Evolutionary conservation across 2,113 vertebrate genomes (phyloP).

Genomic region (Ictalurus punctatus): DNA sequence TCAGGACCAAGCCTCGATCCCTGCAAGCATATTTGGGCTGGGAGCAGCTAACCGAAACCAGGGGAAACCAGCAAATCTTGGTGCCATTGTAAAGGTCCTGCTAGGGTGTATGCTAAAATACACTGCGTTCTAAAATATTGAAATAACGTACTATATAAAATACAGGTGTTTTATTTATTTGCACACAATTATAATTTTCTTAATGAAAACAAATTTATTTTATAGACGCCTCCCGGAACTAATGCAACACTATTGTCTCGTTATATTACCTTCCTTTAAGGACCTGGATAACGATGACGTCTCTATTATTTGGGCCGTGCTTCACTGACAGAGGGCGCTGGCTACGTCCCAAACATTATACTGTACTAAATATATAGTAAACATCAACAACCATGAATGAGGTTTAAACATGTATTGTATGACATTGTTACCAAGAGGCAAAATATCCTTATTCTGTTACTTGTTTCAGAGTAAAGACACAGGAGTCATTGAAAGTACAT

Average conservation of each 20-base stretch:
- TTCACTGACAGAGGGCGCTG: conserved; percentile 19
- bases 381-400: neutral
- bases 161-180: neutral
- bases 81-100: conserved; percentile 47
- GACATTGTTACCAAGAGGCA: neutral
- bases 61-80: conserved; percentile 47
- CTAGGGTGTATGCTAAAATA: neutral
- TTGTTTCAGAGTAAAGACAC: neutral
- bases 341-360: neutral
- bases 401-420: neutral
- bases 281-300: conserved; percentile 39
- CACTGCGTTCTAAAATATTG: neutral
- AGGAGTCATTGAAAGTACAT: neutral
- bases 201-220: too few relatives aligned
- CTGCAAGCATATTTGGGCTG: neutral
- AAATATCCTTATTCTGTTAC: neutral
- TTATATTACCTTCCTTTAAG: conserved; percentile 8
- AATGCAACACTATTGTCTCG: neutral
- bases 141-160: neutral
- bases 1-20: conserved; percentile 3
- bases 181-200: neutral
- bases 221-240: neutral
- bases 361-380: neutral
- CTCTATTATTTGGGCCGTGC: neutral
- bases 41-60: conserved; percentile 19